Evolutionary conservation across 2,113 vertebrate species (phyloP).

Genomic region (Barbus barbus): DNA sequence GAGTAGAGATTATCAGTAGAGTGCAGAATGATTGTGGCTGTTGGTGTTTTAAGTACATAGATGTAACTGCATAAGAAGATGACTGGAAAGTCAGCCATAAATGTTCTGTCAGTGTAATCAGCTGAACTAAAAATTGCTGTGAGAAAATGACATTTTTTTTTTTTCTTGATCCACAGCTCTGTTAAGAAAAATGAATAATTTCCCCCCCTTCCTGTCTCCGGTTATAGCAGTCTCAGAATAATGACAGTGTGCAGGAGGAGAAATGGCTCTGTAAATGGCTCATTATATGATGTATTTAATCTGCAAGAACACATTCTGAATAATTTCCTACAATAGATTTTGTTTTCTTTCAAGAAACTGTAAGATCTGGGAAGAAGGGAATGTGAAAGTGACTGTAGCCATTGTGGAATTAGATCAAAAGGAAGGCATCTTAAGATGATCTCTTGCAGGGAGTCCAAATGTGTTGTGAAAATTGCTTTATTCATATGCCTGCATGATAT

Average conservation of each 20-base stretch:
- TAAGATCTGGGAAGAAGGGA: neutral
- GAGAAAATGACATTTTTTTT: neutral
- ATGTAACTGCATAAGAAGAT: neutral
- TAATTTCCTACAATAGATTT: neutral
- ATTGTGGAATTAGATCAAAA: slow-evolving; percentile 33
- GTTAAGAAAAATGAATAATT: slow-evolving; percentile 31
- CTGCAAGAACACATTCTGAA: neutral
- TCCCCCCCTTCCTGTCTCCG: neutral
- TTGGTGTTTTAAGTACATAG: no score
- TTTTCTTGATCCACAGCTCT: neutral
- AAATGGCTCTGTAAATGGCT: slow-evolving; percentile 15
- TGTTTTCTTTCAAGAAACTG: neutral
- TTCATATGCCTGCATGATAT: slow-evolving; percentile 12
- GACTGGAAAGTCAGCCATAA: neutral
- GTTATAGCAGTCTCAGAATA: slow-evolving; percentile 10
- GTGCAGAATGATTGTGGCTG: neutral
- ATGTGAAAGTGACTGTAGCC: slow-evolving; percentile 17
- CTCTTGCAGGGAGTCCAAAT: neutral
- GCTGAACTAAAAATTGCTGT: slow-evolving; percentile 16
- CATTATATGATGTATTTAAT: slow-evolving; percentile 4
- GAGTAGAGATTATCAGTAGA: neutral
- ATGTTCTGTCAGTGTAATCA: neutral
- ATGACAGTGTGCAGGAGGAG: slow-evolving; percentile 14
- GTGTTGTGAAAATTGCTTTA: neutral
- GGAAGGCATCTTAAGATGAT: neutral